A percentile compares a stretch with the other conserved stretches of the same genome.
Conservation (phyloP, 2,113 vertebrate genomes). For the Motacilla tschutschensis region DNA sequence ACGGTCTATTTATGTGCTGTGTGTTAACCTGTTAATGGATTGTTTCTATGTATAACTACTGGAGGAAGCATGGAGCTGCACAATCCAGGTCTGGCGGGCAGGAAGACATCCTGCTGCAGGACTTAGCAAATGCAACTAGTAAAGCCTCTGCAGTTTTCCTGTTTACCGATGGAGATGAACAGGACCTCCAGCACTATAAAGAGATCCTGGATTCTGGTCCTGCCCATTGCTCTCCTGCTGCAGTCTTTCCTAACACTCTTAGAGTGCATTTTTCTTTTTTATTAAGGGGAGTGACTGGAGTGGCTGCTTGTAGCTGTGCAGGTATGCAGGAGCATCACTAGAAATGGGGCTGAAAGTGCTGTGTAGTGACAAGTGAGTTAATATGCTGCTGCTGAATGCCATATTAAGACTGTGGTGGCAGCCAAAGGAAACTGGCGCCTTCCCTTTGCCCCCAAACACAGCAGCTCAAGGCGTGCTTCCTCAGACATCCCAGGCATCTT, state of each 20-base stretch:
- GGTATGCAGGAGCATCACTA: neutral
- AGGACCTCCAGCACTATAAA: neutral
- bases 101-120: neutral
- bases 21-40: constrained; percentile 6
- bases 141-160: neutral
- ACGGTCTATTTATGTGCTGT: neutral
- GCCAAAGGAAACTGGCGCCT: neutral
- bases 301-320: neutral
- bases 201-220: neutral
- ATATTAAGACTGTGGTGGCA: neutral
- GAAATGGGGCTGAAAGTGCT: neutral
- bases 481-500: rapidly evolving
- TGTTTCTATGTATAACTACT: constrained; percentile 28
- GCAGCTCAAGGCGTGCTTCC: neutral
- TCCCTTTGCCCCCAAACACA: neutral
- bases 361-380: neutral
- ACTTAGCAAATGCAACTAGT: neutral
- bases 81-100: neutral
- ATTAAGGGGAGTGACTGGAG: neutral
- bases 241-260: neutral
- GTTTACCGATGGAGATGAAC: neutral
- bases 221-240: neutral
- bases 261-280: neutral
- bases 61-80: neutral
- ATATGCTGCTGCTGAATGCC: neutral